Percentiles rank a stretch among this genome's conserved stretches.
phyloP scores from a whole-genome alignment of 2,797 vertebrate genomes.

The Orientallactaga sibirica region DNA sequence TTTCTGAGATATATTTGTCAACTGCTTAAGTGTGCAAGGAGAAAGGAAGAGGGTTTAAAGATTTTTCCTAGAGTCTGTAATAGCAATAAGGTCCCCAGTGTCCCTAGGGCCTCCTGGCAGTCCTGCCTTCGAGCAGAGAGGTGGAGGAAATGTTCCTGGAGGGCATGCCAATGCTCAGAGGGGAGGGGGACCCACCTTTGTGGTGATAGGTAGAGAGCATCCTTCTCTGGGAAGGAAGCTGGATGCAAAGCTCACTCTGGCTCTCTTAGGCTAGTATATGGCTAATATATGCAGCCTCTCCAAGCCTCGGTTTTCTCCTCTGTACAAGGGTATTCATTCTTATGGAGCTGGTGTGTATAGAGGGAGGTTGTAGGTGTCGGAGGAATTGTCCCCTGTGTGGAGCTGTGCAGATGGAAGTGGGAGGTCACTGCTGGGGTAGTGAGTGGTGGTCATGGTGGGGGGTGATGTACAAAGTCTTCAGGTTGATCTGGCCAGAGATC shows the following conservation, averaged over 20 bases:
- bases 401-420: not conserved
- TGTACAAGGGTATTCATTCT: not conserved
- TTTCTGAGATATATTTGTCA: constrained; percentile 3
- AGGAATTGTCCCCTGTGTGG: not conserved
- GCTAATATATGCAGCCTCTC: not conserved
- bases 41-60: not conserved
- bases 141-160: not conserved
- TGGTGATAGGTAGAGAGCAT: too few species aligned
- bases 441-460: not conserved
- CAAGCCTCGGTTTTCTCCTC: constrained; percentile 4
- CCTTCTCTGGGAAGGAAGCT: not conserved
- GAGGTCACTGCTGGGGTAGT: not conserved
- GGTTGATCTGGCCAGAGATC: not conserved
- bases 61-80: not conserved
- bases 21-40: not conserved
- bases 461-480: not conserved
- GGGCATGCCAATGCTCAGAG: too few species aligned
- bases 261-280: not conserved
- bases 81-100: not conserved
- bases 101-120: not conserved
- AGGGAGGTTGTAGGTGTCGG: not conserved
- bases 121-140: not conserved
- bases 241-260: not conserved
- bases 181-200: not conserved
- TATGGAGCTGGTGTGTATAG: not conserved